Conservation (phyloP, 1,140 invertebrate species). For the Mizuhopecten yessoensis region DNA sequence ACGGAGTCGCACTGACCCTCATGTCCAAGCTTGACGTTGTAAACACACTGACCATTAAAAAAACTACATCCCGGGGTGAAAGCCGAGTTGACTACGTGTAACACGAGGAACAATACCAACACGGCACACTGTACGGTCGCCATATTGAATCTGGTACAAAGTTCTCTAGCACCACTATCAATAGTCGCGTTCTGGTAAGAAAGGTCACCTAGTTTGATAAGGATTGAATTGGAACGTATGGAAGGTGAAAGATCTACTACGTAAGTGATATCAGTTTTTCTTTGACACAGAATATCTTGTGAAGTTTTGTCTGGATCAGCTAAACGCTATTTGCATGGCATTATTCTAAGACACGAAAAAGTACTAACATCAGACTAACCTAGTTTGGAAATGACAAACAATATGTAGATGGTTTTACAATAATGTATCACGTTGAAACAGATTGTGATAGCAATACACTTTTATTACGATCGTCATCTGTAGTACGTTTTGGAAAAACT, state of each 20-base stretch:
- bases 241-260: not conserved
- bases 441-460: too few species aligned
- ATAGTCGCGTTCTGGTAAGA: not conserved
- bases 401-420: too few species aligned
- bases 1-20: conserved; percentile 59
- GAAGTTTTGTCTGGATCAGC: not conserved
- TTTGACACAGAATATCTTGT: not conserved
- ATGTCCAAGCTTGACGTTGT: conserved; percentile 69
- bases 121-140: not conserved
- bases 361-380: too few species aligned
- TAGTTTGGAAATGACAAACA: too few species aligned
- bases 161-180: not conserved
- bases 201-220: not conserved
- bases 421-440: too few species aligned
- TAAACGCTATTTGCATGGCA: not conserved
- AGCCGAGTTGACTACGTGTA: not conserved
- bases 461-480: too few species aligned
- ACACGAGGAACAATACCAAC: not conserved
- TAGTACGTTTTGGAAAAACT: too few species aligned
- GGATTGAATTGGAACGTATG: not conserved
- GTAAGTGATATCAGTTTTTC: not conserved
- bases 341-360: too few species aligned
- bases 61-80: conserved; percentile 72
- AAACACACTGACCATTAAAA: conserved; percentile 70
- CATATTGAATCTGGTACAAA: not conserved